Conservation (phyloP, 1,140 invertebrate genomes). For the Drosophila kurseongensis region DNA sequence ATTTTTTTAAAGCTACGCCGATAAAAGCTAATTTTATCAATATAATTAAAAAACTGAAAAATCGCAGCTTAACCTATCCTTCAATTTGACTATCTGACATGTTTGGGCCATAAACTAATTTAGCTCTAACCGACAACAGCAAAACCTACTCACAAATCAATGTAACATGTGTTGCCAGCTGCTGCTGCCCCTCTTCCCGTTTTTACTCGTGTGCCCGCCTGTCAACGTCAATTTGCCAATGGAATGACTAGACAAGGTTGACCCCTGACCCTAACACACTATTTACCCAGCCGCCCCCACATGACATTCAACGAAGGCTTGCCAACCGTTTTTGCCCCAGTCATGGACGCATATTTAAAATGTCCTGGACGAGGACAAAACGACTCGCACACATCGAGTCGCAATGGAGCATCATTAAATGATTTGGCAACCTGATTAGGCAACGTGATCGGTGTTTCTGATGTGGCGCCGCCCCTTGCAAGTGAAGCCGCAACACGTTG, state of each 20-base stretch:
- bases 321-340: slow-evolving; percentile 24
- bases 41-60: neutral
- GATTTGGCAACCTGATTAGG: slow-evolving; percentile 65
- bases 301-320: slow-evolving; percentile 23
- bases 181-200: slow-evolving; percentile 9
- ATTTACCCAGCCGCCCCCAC: neutral
- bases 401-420: slow-evolving; percentile 61
- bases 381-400: neutral
- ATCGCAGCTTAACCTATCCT: neutral
- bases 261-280: slow-evolving; percentile 13
- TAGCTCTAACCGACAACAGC: slow-evolving; percentile 21
- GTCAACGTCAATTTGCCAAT: slow-evolving; percentile 68
- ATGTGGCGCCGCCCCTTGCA: slow-evolving; percentile 11
- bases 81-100: slow-evolving; percentile 27
- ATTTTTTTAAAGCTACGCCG: too few relatives aligned
- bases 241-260: slow-evolving; percentile 39
- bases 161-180: slow-evolving; percentile 41
- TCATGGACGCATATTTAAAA: slow-evolving; percentile 53
- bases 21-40: too few relatives aligned
- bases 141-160: slow-evolving; percentile 49
- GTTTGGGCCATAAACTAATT: slow-evolving; percentile 47
- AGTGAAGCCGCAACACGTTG: slow-evolving; percentile 51
- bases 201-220: slow-evolving; percentile 24
- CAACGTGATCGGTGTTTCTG: slow-evolving; percentile 61
- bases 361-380: slow-evolving; percentile 9